These are phyloP conservation scores for Periplaneta americana DNA, from an alignment of 1,140 invertebrate genomes.

Conservation along the genomic window DNA sequence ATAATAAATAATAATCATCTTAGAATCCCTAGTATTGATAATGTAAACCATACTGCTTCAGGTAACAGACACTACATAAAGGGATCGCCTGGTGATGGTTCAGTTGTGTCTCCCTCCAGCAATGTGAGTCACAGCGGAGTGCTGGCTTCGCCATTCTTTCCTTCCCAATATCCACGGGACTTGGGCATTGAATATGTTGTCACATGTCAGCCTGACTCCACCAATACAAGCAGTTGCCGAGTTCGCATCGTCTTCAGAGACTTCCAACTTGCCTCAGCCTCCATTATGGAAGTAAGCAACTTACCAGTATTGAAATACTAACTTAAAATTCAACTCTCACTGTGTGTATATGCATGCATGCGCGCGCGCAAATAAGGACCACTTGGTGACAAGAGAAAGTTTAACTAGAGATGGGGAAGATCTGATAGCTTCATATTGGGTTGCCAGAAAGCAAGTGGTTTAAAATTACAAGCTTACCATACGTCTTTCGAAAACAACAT, in stretches of 20 bases:
- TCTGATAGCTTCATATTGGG: too few species aligned
- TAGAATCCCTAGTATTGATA: not conserved
- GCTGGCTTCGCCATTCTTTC: constrained; percentile 62
- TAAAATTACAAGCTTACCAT: too few species aligned
- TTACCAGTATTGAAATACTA: too few species aligned
- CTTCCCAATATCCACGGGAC: constrained; percentile 60
- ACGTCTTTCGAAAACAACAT: too few species aligned
- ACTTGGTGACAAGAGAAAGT: too few species aligned
- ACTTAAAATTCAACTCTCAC: too few species aligned
- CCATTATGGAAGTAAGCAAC: constrained; percentile 56
- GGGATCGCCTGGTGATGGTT: constrained; percentile 38
- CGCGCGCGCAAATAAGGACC: too few species aligned
- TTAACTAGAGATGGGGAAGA: too few species aligned
- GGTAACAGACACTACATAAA: constrained; percentile 56
- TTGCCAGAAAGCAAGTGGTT: too few species aligned
- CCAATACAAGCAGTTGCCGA: constrained; percentile 43
- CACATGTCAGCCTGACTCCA: constrained; percentile 38
- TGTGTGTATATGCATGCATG: too few species aligned
- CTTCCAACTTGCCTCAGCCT: constrained; percentile 59
- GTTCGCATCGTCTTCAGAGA: constrained; percentile 63
- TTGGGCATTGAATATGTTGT: constrained; percentile 61
- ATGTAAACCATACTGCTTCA: constrained; percentile 27
- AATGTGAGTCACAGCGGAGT: constrained; percentile 32
- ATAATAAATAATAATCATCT: constrained; percentile 1
- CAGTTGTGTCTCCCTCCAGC: constrained; percentile 10